phyloP scores from a whole-genome alignment of 2,113 vertebrate genomes.

The Ictidomys tridecemlineatus region DNA sequence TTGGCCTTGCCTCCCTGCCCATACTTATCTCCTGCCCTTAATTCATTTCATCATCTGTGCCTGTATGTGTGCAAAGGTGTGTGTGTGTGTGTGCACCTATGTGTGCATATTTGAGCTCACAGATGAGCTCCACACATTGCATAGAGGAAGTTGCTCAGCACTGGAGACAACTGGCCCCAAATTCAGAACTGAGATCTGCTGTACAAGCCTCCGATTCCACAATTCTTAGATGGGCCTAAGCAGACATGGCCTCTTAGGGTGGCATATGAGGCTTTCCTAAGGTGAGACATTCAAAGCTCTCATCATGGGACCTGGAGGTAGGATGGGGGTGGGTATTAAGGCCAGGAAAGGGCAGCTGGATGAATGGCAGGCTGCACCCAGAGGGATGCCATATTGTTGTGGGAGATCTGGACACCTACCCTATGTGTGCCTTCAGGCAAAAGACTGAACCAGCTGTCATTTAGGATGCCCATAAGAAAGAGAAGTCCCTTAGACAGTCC shows the following conservation, averaged over 20 bases:
- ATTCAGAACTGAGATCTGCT: background rate
- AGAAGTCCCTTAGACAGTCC: background rate
- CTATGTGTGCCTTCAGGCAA: background rate
- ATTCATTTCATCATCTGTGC: background rate
- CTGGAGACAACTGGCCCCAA: background rate
- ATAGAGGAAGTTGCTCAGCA: background rate
- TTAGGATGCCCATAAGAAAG: background rate
- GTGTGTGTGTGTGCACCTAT: background rate
- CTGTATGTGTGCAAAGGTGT: background rate
- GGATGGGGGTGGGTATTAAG: background rate
- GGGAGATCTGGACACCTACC: background rate
- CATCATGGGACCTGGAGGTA: background rate
- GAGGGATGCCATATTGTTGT: background rate
- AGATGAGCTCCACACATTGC: background rate
- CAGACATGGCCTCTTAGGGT: background rate
- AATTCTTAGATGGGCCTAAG: background rate
- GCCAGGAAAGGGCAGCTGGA: background rate
- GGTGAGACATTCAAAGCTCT: background rate
- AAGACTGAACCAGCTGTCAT: background rate
- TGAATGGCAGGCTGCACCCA: background rate
- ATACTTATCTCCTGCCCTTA: background rate
- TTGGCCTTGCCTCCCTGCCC: background rate
- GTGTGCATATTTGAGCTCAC: background rate
- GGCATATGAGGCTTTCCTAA: rapidly evolving
- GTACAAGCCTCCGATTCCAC: background rate